Evolutionary conservation across 2,888 invertebrate genomes (phyloP).

Genomic region (Druceiella hillmani): DNA sequence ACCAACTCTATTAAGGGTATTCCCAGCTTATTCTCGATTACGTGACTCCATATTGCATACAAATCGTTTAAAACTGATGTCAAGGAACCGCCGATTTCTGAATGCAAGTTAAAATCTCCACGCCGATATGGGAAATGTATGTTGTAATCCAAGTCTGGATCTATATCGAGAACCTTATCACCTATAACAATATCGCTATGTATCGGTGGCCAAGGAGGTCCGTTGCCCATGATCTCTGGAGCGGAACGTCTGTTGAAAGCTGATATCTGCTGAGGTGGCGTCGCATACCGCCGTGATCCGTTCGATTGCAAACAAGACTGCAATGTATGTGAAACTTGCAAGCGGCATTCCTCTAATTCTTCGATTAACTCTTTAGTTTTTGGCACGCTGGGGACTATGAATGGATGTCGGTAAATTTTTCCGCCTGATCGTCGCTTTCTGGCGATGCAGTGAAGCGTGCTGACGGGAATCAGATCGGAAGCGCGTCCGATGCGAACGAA

Average conservation of each 20-base stretch:
- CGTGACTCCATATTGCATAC: constrained; percentile 83
- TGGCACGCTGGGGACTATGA: constrained; percentile 60
- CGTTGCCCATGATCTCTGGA: constrained; percentile 59
- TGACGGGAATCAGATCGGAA: constrained; percentile 81
- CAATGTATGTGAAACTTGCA: constrained; percentile 67
- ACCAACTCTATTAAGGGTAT: constrained; percentile 66
- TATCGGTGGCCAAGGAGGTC: constrained; percentile 58
- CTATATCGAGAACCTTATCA: constrained; percentile 67
- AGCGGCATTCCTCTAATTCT: constrained; percentile 77
- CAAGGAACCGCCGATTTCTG: constrained; percentile 79
- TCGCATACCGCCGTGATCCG: constrained; percentile 74
- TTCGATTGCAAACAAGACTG: constrained; percentile 82
- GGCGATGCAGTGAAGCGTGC: constrained; percentile 81
- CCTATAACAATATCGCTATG: constrained; percentile 66
- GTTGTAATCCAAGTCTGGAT: constrained; percentile 69
- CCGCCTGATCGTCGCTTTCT: constrained; percentile 56
- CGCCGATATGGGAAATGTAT: constrained; percentile 85
- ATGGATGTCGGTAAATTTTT: constrained; percentile 54
- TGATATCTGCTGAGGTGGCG: constrained; percentile 85
- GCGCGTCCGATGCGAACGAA: constrained; percentile 87
- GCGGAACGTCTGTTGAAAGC: constrained; percentile 77
- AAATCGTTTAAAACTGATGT: constrained; percentile 79
- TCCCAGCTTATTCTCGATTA: constrained; percentile 69
- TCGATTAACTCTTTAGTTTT: constrained; percentile 64
- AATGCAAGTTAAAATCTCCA: constrained; percentile 84